Evolutionary conservation across 2,113 vertebrate species (phyloP).

Genomic region (Odocoileus virginianus): DNA sequence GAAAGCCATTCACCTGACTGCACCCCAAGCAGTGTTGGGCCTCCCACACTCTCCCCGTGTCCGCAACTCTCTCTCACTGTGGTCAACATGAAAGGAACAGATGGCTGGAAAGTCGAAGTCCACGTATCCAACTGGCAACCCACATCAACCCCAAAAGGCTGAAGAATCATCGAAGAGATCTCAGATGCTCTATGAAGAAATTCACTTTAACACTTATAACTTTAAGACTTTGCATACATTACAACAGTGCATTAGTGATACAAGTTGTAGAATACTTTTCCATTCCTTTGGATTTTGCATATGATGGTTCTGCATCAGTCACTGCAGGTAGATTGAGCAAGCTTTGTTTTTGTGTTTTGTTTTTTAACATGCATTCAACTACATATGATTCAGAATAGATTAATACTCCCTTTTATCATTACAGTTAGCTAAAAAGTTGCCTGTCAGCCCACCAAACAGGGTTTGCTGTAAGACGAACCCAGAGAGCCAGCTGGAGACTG

Average conservation of each 20-base stretch:
- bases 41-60: slow-evolving; percentile 52
- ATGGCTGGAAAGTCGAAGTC: slow-evolving; percentile 57
- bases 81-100: slow-evolving; percentile 66
- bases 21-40: slow-evolving; percentile 53
- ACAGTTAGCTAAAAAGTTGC: slow-evolving; percentile 94
- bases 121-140: slow-evolving; percentile 75
- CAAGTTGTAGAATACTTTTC: slow-evolving; percentile 87
- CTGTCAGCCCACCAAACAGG: slow-evolving; percentile 93
- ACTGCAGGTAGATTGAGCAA: slow-evolving; percentile 95
- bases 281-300: slow-evolving; percentile 94
- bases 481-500: slow-evolving; percentile 89
- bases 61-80: slow-evolving; percentile 56
- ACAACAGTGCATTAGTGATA: slow-evolving; percentile 89
- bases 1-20: slow-evolving; percentile 55
- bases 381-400: slow-evolving; percentile 89
- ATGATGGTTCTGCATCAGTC: slow-evolving; percentile 94
- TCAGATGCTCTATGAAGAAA: slow-evolving; percentile 72
- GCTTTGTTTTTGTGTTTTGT: slow-evolving; percentile 84
- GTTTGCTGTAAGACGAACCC: slow-evolving; percentile 87
- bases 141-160: slow-evolving; percentile 74
- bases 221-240: slow-evolving; percentile 83
- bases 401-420: slow-evolving; percentile 91
- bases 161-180: slow-evolving; percentile 71
- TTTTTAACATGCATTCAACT: slow-evolving; percentile 95
- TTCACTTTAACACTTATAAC: slow-evolving; percentile 73